A percentile compares a stretch with the other conserved stretches of the same genome.
These are phyloP conservation scores for Pristionchus arcanus DNA, from an alignment of 2,888 invertebrate genomes.

Conservation along the genomic window DNA sequence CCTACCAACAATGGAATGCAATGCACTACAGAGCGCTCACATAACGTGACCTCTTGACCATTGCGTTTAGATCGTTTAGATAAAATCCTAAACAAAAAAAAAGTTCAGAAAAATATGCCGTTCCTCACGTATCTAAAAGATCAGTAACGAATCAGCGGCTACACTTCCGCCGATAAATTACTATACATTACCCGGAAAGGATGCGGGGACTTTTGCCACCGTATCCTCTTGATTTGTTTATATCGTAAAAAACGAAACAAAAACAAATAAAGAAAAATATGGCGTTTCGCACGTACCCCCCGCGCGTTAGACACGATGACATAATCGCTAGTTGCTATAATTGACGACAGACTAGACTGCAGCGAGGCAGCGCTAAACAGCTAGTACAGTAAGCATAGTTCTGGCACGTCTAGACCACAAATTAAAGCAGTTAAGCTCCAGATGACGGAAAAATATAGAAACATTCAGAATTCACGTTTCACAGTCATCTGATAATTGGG, in stretches of 20 bases:
- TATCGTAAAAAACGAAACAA: too few species aligned
- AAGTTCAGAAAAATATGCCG: neutral
- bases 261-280: neutral
- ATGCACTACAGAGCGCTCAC: too few species aligned
- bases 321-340: neutral
- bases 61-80: too few species aligned
- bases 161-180: neutral
- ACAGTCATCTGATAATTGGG: neutral
- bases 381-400: neutral
- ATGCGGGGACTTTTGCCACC: neutral
- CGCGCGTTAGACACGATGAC: neutral
- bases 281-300: neutral
- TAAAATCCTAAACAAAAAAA: too few species aligned
- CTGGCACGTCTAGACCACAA: neutral
- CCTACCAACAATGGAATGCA: too few species aligned
- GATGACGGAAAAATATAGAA: neutral
- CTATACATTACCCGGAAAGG: neutral
- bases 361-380: neutral
- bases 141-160: neutral
- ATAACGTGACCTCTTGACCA: too few species aligned
- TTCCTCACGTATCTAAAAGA: neutral
- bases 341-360: conserved; percentile 11
- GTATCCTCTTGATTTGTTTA: too few species aligned
- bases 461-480: neutral
- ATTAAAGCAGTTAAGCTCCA: neutral